phyloP scores from a whole-genome alignment of 2,113 vertebrate genomes.

The Rutilus rutilus region DNA sequence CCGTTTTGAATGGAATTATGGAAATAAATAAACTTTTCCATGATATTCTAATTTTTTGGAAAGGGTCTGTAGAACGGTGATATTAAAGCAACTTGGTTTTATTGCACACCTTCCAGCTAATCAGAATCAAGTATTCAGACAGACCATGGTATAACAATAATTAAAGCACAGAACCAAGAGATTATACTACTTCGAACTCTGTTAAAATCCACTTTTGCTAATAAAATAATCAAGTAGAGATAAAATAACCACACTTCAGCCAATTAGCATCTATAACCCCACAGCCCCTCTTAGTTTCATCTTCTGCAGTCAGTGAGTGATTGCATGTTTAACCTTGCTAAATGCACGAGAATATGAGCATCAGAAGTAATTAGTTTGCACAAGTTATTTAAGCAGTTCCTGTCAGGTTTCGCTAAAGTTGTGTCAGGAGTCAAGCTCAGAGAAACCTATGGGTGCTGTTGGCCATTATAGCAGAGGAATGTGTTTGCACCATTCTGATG shows the following conservation, averaged over 20 bases:
- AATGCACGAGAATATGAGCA: not conserved
- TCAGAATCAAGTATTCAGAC: too few relatives aligned
- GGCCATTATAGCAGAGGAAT: not conserved
- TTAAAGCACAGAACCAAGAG: not conserved
- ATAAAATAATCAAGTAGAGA: not conserved
- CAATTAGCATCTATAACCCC: not conserved
- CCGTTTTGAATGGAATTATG: too few relatives aligned
- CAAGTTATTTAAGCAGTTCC: not conserved
- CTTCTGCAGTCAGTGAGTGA: not conserved
- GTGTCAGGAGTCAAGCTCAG: not conserved
- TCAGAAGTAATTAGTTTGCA: constrained; percentile 16
- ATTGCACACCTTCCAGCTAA: too few relatives aligned
- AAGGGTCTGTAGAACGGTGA: too few relatives aligned
- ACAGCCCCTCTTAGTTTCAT: not conserved
- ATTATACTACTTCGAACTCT: not conserved
- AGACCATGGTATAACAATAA: not conserved
- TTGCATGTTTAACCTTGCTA: not conserved
- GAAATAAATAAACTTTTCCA: too few relatives aligned
- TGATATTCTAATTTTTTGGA: too few relatives aligned
- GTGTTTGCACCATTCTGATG: constrained; percentile 11
- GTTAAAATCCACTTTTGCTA: not conserved
- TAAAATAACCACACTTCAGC: not conserved
- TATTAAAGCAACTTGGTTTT: too few relatives aligned
- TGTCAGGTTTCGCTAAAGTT: not conserved
- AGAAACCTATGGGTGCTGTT: not conserved